Conservation (phyloP, 2,888 invertebrate species). For the Netelia inedita region DNA sequence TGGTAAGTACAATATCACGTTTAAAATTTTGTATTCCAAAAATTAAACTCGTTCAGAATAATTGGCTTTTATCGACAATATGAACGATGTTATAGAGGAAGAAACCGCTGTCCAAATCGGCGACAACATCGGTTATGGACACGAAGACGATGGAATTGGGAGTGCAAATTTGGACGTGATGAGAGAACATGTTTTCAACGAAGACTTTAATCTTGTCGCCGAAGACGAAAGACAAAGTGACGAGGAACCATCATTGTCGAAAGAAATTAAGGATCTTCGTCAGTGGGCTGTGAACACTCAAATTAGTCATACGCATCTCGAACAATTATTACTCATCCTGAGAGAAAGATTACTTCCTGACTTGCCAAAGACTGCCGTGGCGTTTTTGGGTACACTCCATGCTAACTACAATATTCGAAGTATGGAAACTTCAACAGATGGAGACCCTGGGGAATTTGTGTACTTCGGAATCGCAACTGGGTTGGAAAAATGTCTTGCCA, state of each 20-base stretch:
- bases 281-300: slow-evolving; percentile 22
- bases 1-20: slow-evolving; percentile 18
- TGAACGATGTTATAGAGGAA: slow-evolving; percentile 4
- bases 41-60: slow-evolving; percentile 2
- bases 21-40: slow-evolving; percentile 10
- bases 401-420: slow-evolving; percentile 32
- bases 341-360: slow-evolving; percentile 30
- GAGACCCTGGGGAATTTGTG: slow-evolving; percentile 30
- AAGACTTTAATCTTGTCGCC: slow-evolving; percentile 19
- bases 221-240: slow-evolving; percentile 28
- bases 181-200: slow-evolving; percentile 18
- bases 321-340: slow-evolving; percentile 19
- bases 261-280: slow-evolving; percentile 19
- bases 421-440: slow-evolving; percentile 22
- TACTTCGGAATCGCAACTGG: slow-evolving; percentile 34
- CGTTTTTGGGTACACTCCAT: slow-evolving; percentile 28
- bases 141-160: slow-evolving; percentile 8
- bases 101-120: slow-evolving; percentile 3
- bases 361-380: slow-evolving; percentile 37
- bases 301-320: slow-evolving; percentile 25
- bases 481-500: slow-evolving; percentile 24
- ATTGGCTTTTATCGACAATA: slow-evolving; percentile 16
- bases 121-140: slow-evolving; percentile 12
- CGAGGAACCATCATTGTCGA: slow-evolving; percentile 2
- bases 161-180: slow-evolving; percentile 8